phyloP scores from a whole-genome alignment of 2,113 vertebrate genomes.

The Antechinus flavipes region DNA sequence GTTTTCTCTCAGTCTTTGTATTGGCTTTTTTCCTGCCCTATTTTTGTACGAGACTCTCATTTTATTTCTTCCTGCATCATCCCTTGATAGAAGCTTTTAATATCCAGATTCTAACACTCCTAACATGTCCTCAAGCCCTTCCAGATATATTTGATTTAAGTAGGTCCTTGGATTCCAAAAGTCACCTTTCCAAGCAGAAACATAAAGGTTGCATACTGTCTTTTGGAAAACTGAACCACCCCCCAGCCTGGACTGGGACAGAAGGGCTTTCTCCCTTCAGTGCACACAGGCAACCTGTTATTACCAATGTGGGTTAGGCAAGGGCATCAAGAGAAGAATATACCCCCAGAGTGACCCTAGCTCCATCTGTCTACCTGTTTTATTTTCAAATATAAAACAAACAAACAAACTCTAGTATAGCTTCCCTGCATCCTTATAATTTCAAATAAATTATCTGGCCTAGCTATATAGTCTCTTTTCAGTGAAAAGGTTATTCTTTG shows the following conservation, averaged over 20 bases:
- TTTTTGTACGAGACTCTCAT: slow-evolving; percentile 26
- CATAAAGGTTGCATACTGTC: neutral
- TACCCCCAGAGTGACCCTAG: slow-evolving; percentile 5
- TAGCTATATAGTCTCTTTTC: slow-evolving; percentile 19
- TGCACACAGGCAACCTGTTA: slow-evolving; percentile 14
- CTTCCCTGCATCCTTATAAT: slow-evolving; percentile 55
- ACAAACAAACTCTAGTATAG: slow-evolving; percentile 27
- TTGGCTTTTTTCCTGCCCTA: slow-evolving; percentile 38
- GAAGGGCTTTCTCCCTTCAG: slow-evolving; percentile 18
- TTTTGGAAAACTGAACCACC: slow-evolving; percentile 37
- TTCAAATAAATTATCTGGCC: slow-evolving; percentile 45
- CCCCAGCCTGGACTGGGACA: slow-evolving; percentile 22
- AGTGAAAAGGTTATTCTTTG: slow-evolving; percentile 60
- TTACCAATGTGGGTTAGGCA: slow-evolving; percentile 41
- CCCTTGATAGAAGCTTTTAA: slow-evolving; percentile 42
- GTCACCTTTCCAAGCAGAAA: slow-evolving; percentile 38
- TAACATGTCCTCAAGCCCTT: neutral
- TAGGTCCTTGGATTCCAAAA: neutral
- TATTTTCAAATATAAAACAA: slow-evolving; percentile 64
- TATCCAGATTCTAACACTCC: neutral
- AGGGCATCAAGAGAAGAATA: slow-evolving; percentile 44
- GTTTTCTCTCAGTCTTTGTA: neutral
- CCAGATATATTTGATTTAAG: slow-evolving; percentile 36
- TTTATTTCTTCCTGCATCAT: slow-evolving; percentile 1
- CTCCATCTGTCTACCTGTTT: slow-evolving; percentile 27